A percentile compares a stretch with the other conserved stretches of the same genome.
These are phyloP conservation scores for Garra rufa DNA, from an alignment of 2,113 vertebrate genomes.

Conservation along the genomic window DNA sequence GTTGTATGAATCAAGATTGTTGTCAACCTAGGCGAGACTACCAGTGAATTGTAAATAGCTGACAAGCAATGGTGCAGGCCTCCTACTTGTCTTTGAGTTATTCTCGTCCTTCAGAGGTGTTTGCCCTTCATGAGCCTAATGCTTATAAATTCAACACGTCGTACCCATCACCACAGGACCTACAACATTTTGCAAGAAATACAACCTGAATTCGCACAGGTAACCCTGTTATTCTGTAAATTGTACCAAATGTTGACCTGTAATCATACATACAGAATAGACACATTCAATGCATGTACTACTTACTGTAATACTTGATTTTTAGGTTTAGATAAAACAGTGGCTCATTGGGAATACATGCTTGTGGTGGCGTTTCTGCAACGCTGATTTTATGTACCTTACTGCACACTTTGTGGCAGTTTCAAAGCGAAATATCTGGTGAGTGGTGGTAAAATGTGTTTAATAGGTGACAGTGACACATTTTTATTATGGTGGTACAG, in stretches of 20 bases:
- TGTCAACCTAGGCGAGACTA: neutral
- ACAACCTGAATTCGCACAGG: neutral
- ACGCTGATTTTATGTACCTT: too few species aligned
- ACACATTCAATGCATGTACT: neutral
- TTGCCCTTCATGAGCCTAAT: neutral
- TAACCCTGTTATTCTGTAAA: neutral
- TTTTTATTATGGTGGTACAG: too few species aligned
- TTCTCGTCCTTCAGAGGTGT: neutral
- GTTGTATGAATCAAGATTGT: neutral
- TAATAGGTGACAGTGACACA: too few species aligned
- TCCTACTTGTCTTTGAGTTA: neutral
- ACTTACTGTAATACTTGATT: too few species aligned
- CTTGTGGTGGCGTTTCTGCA: too few species aligned
- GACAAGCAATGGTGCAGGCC: neutral
- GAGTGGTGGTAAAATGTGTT: too few species aligned
- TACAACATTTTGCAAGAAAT: neutral
- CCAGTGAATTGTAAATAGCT: neutral
- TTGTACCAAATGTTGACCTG: neutral
- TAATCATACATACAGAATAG: neutral
- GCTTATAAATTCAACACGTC: neutral
- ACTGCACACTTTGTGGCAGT: too few species aligned
- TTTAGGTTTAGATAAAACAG: too few species aligned
- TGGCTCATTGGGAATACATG: too few species aligned
- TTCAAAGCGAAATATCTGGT: too few species aligned
- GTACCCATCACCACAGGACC: neutral